phyloP scores from a whole-genome alignment of 2,888 invertebrate species.

The Trissoscelio sp. region DNA sequence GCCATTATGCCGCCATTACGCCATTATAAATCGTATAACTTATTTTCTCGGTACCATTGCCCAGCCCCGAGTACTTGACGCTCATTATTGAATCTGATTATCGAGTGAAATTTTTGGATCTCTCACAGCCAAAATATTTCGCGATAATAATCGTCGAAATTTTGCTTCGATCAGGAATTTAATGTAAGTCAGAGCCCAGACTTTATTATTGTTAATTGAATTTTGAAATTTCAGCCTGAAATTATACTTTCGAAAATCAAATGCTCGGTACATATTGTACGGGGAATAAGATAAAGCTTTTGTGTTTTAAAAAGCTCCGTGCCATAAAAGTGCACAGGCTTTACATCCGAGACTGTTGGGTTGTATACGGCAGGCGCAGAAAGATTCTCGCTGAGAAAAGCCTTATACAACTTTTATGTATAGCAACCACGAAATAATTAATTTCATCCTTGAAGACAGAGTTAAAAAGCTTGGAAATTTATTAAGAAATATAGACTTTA shows the following conservation, averaged over 20 bases:
- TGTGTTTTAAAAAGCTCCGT: conserved; percentile 25
- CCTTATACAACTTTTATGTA: conserved; percentile 29
- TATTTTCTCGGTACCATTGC: conserved; percentile 73
- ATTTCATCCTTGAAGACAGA: conserved; percentile 1
- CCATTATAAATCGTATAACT: conserved; percentile 80
- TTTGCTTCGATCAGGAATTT: neutral
- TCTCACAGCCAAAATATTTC: conserved; percentile 48
- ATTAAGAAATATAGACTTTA: no score
- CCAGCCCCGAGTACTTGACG: conserved; percentile 70
- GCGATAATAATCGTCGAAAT: neutral
- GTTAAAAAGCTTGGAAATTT: no score
- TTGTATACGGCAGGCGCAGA: conserved; percentile 75
- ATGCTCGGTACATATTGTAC: conserved; percentile 15
- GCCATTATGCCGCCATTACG: conserved; percentile 80
- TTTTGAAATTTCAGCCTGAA: conserved; percentile 24
- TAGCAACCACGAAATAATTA: conserved; percentile 7
- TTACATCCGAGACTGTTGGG: conserved; percentile 73
- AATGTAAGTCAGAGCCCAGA: conserved; percentile 5
- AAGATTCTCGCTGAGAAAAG: conserved; percentile 18
- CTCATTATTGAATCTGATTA: conserved; percentile 73
- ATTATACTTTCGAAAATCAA: conserved; percentile 13
- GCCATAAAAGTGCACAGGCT: conserved; percentile 60
- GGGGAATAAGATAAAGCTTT: conserved; percentile 10
- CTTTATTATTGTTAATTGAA: conserved; percentile 47
- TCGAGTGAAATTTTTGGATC: conserved; percentile 70